Evolutionary conservation across 92 coral and sea anemone genomes (phyloP), one percentile per base, ranked within the genome.

Genomic region (Epizoanthus fatuus): DNA sequence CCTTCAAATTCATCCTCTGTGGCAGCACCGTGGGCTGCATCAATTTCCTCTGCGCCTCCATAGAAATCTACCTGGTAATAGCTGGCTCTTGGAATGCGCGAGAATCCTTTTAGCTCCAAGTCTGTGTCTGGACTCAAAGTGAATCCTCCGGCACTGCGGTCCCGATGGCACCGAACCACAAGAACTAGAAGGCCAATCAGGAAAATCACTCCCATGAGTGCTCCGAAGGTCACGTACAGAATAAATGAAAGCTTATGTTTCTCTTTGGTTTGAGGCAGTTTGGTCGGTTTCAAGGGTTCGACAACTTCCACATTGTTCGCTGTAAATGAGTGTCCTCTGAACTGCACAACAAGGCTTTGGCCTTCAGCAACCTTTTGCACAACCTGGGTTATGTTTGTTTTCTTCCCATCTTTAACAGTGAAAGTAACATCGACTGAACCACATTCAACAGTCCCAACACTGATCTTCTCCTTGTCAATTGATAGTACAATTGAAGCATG

Each of bases 221-320:
- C 83, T 32, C 99, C 98, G 85, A 97, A 93, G 32, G 89, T 80
- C 32, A 95, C 91, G 84, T 95, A 97, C 59, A 97, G 85, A 68
- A 87, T 89, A 49, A 93, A 86, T 10, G 95, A 90, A 17, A 94
- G 87, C 39, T 93, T 45, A 22, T 81, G 86, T 11, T 83, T 58
- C 6, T 63, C 53, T 81, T 65, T 58, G 38, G 47, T 87, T 70
- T 51, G 20, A 25, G 53, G 72, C 37, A 63, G 51, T 9, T 60
- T 14, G 58, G 75, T 63, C 14, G 88, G 90, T 40, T 72, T 54
- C 14, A 63, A 25, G 2, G 92, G 90, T 42, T 14, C 84, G 16
- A 89, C 64, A 16, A 86, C 79, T 35, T 69, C 86, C 49, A 90
- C 47, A 12, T 67, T 89, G 29, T 67, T 83, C 11, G 95, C 98